Evolutionary conservation across 1,140 invertebrate genomes (phyloP).

Genomic region (Drosophila orena): DNA sequence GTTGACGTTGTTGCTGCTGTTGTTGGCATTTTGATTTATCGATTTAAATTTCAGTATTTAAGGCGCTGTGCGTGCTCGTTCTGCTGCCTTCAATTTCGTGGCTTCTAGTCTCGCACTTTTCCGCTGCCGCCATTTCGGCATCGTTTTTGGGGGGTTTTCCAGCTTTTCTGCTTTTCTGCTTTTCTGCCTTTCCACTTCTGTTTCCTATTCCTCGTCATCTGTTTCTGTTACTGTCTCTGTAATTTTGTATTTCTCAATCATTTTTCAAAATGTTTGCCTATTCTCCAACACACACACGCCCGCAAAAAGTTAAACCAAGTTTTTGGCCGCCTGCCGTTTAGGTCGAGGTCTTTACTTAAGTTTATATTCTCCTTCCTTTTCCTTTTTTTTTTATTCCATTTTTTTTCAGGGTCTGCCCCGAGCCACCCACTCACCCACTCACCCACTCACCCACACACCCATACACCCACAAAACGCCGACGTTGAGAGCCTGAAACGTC

Average conservation of each 20-base stretch:
- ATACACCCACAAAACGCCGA: conserved; percentile 52
- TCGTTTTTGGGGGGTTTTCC: conserved; percentile 1
- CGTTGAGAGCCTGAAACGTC: conserved; percentile 65
- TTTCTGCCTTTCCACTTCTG: conserved; percentile 1
- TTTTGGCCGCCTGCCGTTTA: conserved; percentile 78
- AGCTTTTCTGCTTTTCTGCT: conserved; percentile 9
- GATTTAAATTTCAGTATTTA: conserved; percentile 74
- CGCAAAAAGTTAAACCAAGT: conserved; percentile 18
- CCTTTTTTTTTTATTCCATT: not conserved
- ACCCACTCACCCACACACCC: conserved; percentile 6
- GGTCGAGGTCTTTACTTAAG: conserved; percentile 73
- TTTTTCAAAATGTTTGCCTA: conserved; percentile 54
- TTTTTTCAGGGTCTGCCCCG: conserved; percentile 55
- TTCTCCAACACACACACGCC: not conserved
- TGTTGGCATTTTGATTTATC: conserved; percentile 81
- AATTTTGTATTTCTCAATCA: conserved; percentile 56
- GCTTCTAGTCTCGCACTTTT: conserved; percentile 21
- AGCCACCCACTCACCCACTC: conserved; percentile 16
- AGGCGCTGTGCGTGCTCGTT: conserved; percentile 50
- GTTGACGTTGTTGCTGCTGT: conserved; percentile 37
- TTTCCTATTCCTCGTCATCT: not conserved
- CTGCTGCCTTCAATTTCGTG: conserved; percentile 3
- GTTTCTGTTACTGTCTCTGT: conserved; percentile 33
- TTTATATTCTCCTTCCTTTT: conserved; percentile 50
- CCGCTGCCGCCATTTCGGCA: conserved; percentile 18